Percentiles rank a stretch among this genome's conserved stretches.
phyloP scores from a whole-genome alignment of 2,888 invertebrate genomes.

The Branchipolynoe longqiensis region DNA sequence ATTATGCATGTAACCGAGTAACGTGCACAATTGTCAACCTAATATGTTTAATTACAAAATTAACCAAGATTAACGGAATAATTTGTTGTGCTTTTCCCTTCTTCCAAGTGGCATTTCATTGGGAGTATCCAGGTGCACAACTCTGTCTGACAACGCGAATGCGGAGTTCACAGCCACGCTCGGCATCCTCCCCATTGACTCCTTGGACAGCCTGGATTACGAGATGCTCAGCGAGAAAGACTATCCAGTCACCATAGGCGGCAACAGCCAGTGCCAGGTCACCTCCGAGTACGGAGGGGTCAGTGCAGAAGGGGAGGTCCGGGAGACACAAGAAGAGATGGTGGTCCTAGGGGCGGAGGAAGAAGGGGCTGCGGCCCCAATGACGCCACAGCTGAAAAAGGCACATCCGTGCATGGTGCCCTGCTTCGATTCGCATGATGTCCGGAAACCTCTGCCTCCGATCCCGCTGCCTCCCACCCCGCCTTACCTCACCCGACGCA shows the following conservation, averaged over 20 bases:
- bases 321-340: not conserved
- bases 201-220: conserved; percentile 43
- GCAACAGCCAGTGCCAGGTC: too few species aligned
- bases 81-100: too few species aligned
- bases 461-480: conserved; percentile 38
- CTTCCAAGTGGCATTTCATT: conserved; percentile 31
- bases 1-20: too few species aligned
- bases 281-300: too few species aligned
- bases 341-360: not conserved
- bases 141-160: too few species aligned
- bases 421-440: not conserved
- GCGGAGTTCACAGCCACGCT: too few species aligned
- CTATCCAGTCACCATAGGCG: not conserved
- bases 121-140: too few species aligned
- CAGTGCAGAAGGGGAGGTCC: not conserved
- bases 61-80: too few species aligned
- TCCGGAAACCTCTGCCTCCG: conserved; percentile 20
- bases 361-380: not conserved
- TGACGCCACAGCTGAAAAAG: not conserved
- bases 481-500: conserved; percentile 22
- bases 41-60: too few species aligned
- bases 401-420: not conserved
- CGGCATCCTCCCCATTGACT: too few species aligned
- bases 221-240: conserved; percentile 15
- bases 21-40: too few species aligned